Conservation (phyloP, 1,140 invertebrate species). For the Dinothrombium tinctorium region DNA sequence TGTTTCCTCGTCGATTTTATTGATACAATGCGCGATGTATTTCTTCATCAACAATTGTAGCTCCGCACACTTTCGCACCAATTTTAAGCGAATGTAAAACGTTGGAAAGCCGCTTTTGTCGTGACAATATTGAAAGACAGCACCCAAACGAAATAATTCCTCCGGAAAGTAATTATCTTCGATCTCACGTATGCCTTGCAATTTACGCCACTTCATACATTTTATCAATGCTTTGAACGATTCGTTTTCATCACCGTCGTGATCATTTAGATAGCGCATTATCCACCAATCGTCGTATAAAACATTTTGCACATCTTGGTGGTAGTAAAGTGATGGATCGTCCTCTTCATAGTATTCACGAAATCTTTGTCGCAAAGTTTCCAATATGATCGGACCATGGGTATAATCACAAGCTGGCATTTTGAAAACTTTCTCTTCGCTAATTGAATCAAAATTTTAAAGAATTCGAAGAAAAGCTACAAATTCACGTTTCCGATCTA, state of each 20-base stretch:
- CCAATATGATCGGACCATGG: background rate
- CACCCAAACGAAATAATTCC: constrained; percentile 8
- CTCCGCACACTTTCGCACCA: constrained; percentile 7
- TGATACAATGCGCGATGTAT: constrained; percentile 3
- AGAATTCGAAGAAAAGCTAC: too few relatives aligned
- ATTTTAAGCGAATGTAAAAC: constrained; percentile 10
- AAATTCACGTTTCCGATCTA: too few relatives aligned
- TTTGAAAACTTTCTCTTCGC: too few relatives aligned
- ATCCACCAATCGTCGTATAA: constrained; percentile 1
- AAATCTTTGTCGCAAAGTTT: background rate
- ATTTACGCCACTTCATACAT: background rate
- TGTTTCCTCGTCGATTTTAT: constrained; percentile 2
- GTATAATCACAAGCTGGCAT: constrained; percentile 2
- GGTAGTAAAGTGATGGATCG: background rate
- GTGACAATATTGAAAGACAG: background rate
- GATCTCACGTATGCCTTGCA: background rate
- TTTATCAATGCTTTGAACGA: background rate
- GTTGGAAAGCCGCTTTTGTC: background rate
- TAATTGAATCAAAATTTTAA: too few relatives aligned
- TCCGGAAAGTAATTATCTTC: constrained; percentile 4
- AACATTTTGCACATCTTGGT: background rate
- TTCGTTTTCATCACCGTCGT: background rate
- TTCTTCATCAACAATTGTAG: constrained; percentile 3
- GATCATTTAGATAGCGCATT: background rate
- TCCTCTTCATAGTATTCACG: background rate